Conservation (phyloP, 2,888 invertebrate species). For the Napeogenes sylphis region DNA sequence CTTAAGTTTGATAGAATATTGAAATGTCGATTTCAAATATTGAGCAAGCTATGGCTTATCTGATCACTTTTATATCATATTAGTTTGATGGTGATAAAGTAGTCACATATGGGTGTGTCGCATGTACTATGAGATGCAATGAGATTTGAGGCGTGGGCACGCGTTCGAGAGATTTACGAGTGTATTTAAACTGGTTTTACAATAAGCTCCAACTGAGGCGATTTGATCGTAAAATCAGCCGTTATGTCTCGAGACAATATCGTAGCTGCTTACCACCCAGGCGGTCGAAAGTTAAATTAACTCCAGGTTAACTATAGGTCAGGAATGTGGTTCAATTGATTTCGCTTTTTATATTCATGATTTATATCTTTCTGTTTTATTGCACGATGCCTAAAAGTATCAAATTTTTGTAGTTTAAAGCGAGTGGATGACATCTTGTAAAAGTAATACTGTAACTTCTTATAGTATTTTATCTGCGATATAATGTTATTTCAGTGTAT, state of each 20-base stretch:
- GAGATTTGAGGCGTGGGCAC: constrained; percentile 61
- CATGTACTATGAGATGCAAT: constrained; percentile 46
- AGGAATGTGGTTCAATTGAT: constrained; percentile 29
- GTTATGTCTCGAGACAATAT: constrained; percentile 69
- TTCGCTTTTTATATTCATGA: constrained; percentile 21
- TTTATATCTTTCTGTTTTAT: constrained; percentile 19
- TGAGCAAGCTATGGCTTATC: neutral
- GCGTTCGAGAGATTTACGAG: constrained; percentile 70
- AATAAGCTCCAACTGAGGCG: constrained; percentile 68
- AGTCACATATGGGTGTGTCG: constrained; percentile 34
- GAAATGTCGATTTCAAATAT: neutral
- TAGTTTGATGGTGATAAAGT: constrained; percentile 1
- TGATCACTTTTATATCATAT: neutral
- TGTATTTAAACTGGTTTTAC: constrained; percentile 74
- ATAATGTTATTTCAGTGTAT: no score
- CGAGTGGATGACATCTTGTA: neutral
- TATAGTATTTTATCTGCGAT: no score
- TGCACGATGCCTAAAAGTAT: constrained; percentile 1
- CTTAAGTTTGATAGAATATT: neutral
- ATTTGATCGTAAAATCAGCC: constrained; percentile 73
- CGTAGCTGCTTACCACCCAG: constrained; percentile 67
- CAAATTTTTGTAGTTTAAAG: neutral
- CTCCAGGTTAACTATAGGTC: constrained; percentile 63
- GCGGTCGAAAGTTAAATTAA: constrained; percentile 59
- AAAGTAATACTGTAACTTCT: no score